phyloP scores from a whole-genome alignment of 2,888 invertebrate genomes.

The Agrotis segetum region DNA sequence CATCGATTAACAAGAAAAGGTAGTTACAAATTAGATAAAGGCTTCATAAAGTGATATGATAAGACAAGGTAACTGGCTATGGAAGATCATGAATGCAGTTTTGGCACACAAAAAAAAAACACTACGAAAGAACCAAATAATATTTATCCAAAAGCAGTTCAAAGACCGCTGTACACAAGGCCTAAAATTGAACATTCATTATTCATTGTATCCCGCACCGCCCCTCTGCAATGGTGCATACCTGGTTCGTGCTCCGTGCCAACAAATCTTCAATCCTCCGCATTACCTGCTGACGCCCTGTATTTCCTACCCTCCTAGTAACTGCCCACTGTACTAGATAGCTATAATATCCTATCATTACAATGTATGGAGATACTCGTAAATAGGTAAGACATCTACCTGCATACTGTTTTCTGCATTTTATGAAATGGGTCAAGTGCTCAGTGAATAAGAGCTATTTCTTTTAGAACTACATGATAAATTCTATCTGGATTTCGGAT shows the following conservation, averaged over 20 bases:
- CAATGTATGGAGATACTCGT: neutral
- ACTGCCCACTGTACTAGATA: constrained; percentile 20
- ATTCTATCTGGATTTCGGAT: too few species aligned
- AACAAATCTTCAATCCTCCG: constrained; percentile 53
- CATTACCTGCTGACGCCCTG: constrained; percentile 49
- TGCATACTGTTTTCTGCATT: neutral
- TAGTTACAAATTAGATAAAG: too few species aligned
- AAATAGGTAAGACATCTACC: too few species aligned
- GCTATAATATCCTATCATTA: neutral
- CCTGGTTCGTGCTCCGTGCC: constrained; percentile 47
- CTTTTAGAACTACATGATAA: neutral
- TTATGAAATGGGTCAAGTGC: neutral
- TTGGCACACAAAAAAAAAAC: constrained; percentile 10
- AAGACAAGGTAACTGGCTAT: too few species aligned
- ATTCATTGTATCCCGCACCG: neutral
- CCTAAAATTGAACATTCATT: neutral
- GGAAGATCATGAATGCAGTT: neutral
- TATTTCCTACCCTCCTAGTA: constrained; percentile 24
- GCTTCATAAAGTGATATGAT: too few species aligned
- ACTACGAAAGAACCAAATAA: too few species aligned
- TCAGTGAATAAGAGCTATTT: neutral
- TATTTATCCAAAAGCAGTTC: neutral
- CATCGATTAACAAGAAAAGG: too few species aligned
- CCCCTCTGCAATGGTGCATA: constrained; percentile 40
- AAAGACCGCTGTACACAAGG: constrained; percentile 3